These are phyloP conservation scores for Harpagifer antarcticus DNA, from an alignment of 2,797 vertebrate genomes.

Conservation along the genomic window DNA sequence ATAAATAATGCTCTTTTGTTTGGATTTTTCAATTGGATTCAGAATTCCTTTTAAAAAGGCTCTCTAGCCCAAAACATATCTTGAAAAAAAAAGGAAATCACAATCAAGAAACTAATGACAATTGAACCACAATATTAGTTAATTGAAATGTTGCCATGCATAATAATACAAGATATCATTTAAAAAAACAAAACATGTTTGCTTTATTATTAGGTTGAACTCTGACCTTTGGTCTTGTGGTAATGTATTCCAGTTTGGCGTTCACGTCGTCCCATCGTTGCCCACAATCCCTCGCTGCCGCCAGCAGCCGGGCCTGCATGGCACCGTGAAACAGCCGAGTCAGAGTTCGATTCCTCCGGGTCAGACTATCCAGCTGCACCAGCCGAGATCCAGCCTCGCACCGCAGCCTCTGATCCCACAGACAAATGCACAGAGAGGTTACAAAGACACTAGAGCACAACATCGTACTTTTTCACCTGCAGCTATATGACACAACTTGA, in stretches of 20 bases:
- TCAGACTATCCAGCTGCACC: slow-evolving; percentile 80
- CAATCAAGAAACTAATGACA: too few species aligned
- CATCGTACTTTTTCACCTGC: too few species aligned
- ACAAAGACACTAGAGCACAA: neutral
- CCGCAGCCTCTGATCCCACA: slow-evolving; percentile 72
- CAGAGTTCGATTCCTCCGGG: slow-evolving; percentile 73
- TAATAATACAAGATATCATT: too few species aligned
- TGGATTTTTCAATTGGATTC: too few species aligned
- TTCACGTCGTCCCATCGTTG: slow-evolving; percentile 80
- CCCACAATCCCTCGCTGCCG: slow-evolving; percentile 68
- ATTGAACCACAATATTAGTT: too few species aligned
- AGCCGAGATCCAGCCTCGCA: slow-evolving; percentile 71
- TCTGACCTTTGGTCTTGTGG: slow-evolving; percentile 77
- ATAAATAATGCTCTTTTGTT: too few species aligned
- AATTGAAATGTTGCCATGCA: too few species aligned
- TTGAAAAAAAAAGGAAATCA: too few species aligned
- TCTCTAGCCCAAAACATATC: too few species aligned
- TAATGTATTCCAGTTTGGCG: slow-evolving; percentile 67
- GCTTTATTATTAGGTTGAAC: neutral
- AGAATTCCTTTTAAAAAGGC: too few species aligned
- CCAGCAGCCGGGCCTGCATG: slow-evolving; percentile 67
- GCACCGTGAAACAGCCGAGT: slow-evolving; percentile 55
- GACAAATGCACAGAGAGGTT: neutral
- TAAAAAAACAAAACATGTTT: too few species aligned
- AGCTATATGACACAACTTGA: neutral